A percentile compares a stretch with the other conserved stretches of the same genome.
phyloP scores from a whole-genome alignment of 2,888 invertebrate species.

The Zhuqinia jingwanae region DNA sequence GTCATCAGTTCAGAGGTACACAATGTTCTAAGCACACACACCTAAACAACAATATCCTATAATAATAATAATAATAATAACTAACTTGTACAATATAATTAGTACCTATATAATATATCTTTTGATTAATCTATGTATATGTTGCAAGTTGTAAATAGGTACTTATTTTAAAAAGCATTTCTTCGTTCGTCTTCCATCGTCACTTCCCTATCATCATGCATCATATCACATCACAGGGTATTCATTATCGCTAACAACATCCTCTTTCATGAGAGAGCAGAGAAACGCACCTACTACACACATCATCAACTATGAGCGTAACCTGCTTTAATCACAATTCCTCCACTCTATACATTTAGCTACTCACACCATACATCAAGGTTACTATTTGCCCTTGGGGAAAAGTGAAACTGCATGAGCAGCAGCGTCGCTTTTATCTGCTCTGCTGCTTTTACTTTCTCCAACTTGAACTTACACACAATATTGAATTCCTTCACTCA shows the following conservation, averaged over 20 bases:
- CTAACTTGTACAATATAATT: too few relatives aligned
- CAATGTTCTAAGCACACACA: too few relatives aligned
- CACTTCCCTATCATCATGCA: neutral
- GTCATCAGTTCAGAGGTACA: too few relatives aligned
- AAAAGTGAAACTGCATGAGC: conserved; percentile 20
- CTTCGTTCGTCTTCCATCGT: neutral
- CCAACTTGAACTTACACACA: neutral
- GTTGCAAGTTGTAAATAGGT: too few relatives aligned
- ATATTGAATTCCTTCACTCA: too few relatives aligned
- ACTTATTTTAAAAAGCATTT: too few relatives aligned
- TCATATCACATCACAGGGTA: neutral
- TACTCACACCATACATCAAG: neutral
- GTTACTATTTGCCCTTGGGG: conserved; percentile 25
- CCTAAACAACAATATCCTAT: too few relatives aligned
- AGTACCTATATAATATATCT: too few relatives aligned
- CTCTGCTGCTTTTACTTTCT: conserved; percentile 43
- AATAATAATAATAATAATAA: too few relatives aligned
- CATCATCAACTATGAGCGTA: neutral
- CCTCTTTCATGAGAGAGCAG: neutral
- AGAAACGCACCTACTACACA: neutral
- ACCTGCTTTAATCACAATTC: neutral
- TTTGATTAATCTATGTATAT: too few relatives aligned
- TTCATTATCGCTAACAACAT: neutral
- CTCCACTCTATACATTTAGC: neutral
- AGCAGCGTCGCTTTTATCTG: conserved; percentile 22